Evolutionary conservation across 2,113 vertebrate genomes (phyloP).

Genomic region (Notiomystis cincta): DNA sequence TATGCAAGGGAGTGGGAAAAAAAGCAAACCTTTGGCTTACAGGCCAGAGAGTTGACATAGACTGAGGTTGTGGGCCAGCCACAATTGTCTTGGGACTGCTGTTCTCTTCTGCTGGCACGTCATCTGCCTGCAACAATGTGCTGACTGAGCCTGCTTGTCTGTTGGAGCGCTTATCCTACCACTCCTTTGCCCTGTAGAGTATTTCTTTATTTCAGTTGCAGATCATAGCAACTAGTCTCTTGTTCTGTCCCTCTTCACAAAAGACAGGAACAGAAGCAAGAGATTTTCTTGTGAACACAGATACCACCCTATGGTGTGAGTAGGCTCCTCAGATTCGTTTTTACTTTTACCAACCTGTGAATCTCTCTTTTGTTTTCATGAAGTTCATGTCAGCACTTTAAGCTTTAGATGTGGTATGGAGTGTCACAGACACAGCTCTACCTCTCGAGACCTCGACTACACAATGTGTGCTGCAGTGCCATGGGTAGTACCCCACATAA

Average conservation of each 20-base stretch:
- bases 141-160: slow-evolving; percentile 40
- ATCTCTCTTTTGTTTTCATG: neutral
- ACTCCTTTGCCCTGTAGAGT: slow-evolving; percentile 27
- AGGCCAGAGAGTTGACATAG: slow-evolving; percentile 39
- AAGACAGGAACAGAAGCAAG: neutral
- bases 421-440: neutral
- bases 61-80: slow-evolving; percentile 36
- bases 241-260: neutral
- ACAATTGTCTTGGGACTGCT: slow-evolving; percentile 49
- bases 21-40: slow-evolving; percentile 47
- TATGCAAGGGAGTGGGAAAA: slow-evolving; percentile 22
- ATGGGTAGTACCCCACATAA: neutral
- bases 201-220: neutral
- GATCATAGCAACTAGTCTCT: neutral
- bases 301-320: neutral
- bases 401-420: neutral
- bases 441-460: neutral
- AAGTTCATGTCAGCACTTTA: neutral
- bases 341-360: neutral
- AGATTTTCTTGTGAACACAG: neutral
- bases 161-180: neutral
- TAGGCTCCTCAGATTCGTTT: neutral
- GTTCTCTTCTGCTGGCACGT: slow-evolving; percentile 48
- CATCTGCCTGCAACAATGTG: slow-evolving; percentile 51
- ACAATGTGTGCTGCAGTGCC: neutral